A percentile compares a stretch with the other conserved stretches of the same genome.
These are phyloP conservation scores for Oceanites oceanicus DNA, from an alignment of 2,113 vertebrate genomes.

Conservation along the genomic window DNA sequence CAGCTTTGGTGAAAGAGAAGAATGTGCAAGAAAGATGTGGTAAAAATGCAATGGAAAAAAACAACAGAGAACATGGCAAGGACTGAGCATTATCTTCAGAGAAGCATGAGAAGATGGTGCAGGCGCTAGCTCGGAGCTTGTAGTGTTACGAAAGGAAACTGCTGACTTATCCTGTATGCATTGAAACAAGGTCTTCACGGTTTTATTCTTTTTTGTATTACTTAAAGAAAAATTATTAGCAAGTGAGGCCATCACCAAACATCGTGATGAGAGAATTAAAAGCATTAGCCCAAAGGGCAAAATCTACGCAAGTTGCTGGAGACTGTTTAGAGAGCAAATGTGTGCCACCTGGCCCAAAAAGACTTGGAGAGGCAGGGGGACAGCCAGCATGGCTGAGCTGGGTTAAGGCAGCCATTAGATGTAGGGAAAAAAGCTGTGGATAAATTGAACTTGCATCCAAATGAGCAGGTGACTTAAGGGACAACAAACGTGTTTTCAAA, in stretches of 20 bases:
- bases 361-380: background rate
- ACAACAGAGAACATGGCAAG: background rate
- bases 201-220: background rate
- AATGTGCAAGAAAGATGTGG: background rate
- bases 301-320: background rate
- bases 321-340: background rate
- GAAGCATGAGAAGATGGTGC: background rate
- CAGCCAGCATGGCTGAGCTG: background rate
- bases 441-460: background rate
- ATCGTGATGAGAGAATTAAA: background rate
- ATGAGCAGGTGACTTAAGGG: background rate
- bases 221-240: background rate
- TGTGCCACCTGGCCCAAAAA: background rate
- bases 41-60: background rate
- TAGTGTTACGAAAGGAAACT: background rate
- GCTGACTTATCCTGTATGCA: background rate
- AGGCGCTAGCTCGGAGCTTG: background rate
- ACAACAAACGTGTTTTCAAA: background rate
- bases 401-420: background rate
- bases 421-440: background rate
- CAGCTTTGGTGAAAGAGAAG: background rate
- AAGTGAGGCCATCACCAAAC: background rate
- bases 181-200: background rate
- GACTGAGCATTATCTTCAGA: fast-evolving
- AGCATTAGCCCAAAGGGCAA: background rate